Conservation (phyloP, 2,797 vertebrate genomes). For the Alcedo quadribrachys region DNA sequence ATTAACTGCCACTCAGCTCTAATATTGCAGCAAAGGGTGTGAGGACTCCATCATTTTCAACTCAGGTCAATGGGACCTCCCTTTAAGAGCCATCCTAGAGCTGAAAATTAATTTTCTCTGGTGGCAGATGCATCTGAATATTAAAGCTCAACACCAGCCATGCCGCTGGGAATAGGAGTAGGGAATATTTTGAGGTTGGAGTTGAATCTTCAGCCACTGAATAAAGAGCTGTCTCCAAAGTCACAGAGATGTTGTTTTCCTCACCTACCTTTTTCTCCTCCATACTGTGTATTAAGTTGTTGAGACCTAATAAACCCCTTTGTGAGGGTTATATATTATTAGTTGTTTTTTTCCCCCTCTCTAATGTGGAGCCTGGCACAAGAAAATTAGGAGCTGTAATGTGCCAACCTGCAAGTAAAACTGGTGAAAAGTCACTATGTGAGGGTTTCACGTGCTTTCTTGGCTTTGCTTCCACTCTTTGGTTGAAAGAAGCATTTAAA, state of each 20-base stretch:
- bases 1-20: constrained; percentile 40
- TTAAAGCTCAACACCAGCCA: neutral
- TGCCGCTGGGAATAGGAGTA: neutral
- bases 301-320: neutral
- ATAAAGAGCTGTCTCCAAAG: neutral
- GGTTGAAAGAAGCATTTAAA: constrained; percentile 37
- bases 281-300: neutral
- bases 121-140: neutral
- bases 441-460: constrained; percentile 31
- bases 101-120: constrained; percentile 53
- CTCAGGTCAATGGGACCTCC: constrained; percentile 22
- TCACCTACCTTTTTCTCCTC: neutral
- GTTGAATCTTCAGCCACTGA: neutral
- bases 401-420: constrained; percentile 27
- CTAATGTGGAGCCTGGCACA: neutral
- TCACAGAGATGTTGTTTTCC: neutral
- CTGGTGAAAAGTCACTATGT: constrained; percentile 44
- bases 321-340: neutral
- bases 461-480: neutral
- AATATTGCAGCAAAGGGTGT: constrained; percentile 29
- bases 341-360: rapidly evolving
- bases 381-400: neutral
- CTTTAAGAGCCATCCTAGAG: constrained; percentile 19
- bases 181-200: neutral
- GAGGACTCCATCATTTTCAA: constrained; percentile 52